Conservation (phyloP, 2,888 invertebrate genomes). For the Osedax frankpressi region DNA sequence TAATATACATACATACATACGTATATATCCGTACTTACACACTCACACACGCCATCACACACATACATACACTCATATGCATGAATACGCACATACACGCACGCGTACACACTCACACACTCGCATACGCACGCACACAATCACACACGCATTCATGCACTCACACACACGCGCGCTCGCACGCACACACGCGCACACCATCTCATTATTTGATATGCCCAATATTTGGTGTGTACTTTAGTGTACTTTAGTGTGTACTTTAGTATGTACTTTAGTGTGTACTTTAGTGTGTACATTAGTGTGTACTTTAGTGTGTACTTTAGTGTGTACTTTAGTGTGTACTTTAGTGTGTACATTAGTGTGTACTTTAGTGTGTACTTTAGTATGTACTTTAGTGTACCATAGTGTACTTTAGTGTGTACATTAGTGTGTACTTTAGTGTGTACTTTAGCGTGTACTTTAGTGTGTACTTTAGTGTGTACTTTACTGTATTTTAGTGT, state of each 20-base stretch:
- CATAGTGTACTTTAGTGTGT: too few species aligned
- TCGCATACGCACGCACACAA: neutral
- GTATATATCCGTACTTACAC: neutral
- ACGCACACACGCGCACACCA: neutral
- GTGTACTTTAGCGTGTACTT: too few species aligned
- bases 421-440: too few species aligned
- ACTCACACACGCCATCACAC: neutral
- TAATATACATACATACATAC: neutral
- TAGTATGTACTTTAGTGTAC: too few species aligned
- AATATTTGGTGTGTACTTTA: neutral
- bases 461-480: too few species aligned
- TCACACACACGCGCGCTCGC: neutral
- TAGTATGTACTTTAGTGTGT: neutral
- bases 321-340: neutral
- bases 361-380: too few species aligned
- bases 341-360: too few species aligned
- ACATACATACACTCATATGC: neutral
- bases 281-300: neutral
- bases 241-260: neutral
- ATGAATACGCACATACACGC: neutral
- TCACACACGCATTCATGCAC: neutral
- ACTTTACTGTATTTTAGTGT: too few species aligned
- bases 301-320: neutral
- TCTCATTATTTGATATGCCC: too few species aligned
- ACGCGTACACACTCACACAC: neutral